Evolutionary conservation across 2,113 vertebrate genomes (phyloP), one percentile per base, ranked within the genome.

Genomic region (Chaetops frenatus): DNA sequence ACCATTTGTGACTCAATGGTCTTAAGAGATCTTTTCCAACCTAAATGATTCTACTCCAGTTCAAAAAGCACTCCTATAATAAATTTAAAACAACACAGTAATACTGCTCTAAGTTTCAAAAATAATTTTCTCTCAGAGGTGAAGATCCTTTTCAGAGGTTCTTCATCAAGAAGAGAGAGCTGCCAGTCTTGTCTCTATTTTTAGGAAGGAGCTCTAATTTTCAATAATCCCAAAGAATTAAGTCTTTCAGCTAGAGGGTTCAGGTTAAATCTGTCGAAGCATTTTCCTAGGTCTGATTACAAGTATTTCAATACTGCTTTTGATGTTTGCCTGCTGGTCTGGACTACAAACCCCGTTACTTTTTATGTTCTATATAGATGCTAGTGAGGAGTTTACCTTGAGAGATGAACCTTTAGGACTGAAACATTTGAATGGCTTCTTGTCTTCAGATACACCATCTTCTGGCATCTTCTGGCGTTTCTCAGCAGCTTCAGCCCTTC

Each of bases 401-500:
- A 99, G 97, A 92, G 99, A 99, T 78, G 99, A 99, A 81, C 98
- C 99, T 91, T 99, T 98, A 42, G 99, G 99, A 91, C 98, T 99
- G 97, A 99, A 98, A 81, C 99, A 99, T 86, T 99, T 99, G 94
- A 99, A 99, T 0, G 98, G 99, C 61, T 99, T 98, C 95, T 98
- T 99, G 23, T 97, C 99, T 11, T 99, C 99, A 60, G 98, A 65
- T 4, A 96, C 64, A 9, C 97, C 96, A 24, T 99, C 98, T 38
- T 99, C 99, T 29, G 98, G 98, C 67, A 98, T 98, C 95, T 99
- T 99, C 69, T 99, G 99, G 65, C 99, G 98, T 97, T 99, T 99
- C 97, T 99, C 99, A 11, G 99, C 99, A 36, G 99, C 99, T 97
- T 99, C 99, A 3, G 99, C 99, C 95, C 99, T 98, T 97, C 99